Evolutionary conservation across 2,113 vertebrate genomes (phyloP), one percentile per base, ranked within the genome.

Genomic region (Zosterops pallidus): DNA sequence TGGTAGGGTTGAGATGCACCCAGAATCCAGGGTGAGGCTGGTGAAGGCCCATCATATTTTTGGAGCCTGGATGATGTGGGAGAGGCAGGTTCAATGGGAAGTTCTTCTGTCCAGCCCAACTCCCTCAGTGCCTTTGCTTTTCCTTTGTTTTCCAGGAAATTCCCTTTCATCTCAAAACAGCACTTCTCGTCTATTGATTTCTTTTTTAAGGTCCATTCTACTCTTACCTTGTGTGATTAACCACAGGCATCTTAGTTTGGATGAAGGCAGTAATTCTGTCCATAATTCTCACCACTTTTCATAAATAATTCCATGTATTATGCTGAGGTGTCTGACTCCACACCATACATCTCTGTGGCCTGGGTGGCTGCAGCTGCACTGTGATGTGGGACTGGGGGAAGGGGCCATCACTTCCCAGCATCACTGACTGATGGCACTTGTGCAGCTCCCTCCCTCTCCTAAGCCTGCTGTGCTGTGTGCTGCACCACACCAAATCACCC

Each of bases 291-390:
- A 39, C 47, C 5, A 29, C 42, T 47, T 82, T 85, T 64, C 70
- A 25, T 80, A 65, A 83, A 69, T 80, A 69, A 92, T 64, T 79
- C 56, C 31, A 12, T 22, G 7, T 31, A 79, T 46, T 62, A 22
- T n/a, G 24, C 75, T 59, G 47, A 76, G 79, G 41, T 68, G 67
- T 31, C 37, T 83, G 39, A 31, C 12, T 41, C 52, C 71, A 75
- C 8, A 47, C 41, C 0, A 0, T 26, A 28, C 1, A 0, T 33
- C 63, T 63, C 37, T 7, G 9, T 1, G 3, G 53, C 21, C 2
- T 2, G 19, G 23, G 20, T 50, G 69, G 42, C 42, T 82, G 55
- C 50, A 62, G 68, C 35, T 64, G 55, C 39, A 63, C 16, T 10
- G 35, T 49, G 63, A 53, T 35, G 29, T 49, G 44, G 41, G 56